Conservation (phyloP, 2,888 invertebrate genomes). For the Cephus rjabovi region DNA sequence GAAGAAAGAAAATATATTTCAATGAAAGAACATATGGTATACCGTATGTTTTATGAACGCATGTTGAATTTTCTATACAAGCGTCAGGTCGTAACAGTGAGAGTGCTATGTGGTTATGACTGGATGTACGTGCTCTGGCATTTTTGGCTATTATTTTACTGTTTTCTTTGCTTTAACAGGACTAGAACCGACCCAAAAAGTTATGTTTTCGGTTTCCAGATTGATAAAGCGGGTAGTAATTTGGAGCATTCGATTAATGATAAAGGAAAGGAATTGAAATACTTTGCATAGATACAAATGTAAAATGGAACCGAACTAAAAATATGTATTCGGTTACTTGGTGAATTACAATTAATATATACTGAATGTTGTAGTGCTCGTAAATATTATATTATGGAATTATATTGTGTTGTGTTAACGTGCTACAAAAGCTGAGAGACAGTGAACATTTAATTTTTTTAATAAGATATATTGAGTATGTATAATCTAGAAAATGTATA, state of each 20-base stretch:
- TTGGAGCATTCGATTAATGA: not conserved
- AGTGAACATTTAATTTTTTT: not conserved
- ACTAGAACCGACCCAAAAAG: conserved; percentile 40
- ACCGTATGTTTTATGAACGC: not conserved
- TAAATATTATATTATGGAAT: not conserved
- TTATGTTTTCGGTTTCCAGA: conserved; percentile 41
- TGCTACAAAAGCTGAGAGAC: too few species aligned
- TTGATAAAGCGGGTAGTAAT: conserved; percentile 12
- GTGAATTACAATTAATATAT: not conserved
- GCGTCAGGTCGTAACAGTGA: not conserved
- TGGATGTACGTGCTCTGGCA: not conserved
- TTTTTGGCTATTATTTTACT: not conserved
- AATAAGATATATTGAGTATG: not conserved
- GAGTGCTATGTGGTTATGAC: not conserved
- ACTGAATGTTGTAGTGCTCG: not conserved
- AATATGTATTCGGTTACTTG: conserved; percentile 35
- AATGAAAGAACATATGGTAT: not conserved
- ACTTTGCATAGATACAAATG: conserved; percentile 12
- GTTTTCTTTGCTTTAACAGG: not conserved
- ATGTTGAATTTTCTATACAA: not conserved
- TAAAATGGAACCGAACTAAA: conserved; percentile 36
- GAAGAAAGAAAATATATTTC: conserved; percentile 36
- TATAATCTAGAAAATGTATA: not conserved
- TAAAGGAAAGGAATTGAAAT: conserved; percentile 10
- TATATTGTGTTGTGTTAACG: not conserved